Conservation (phyloP, 2,888 invertebrate species). For the Himalopsyche japonica region DNA sequence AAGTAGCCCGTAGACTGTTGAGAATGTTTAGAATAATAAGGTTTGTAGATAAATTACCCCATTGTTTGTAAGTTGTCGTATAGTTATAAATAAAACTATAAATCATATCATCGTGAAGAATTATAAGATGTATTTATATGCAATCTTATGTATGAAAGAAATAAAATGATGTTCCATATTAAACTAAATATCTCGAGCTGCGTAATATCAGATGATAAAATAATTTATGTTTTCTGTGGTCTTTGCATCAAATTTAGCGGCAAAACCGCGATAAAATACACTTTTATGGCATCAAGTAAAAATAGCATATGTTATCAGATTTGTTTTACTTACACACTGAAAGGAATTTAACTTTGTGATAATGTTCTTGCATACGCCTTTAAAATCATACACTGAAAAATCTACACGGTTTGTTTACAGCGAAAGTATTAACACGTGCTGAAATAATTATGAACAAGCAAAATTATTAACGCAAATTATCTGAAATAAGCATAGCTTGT, state of each 20-base stretch:
- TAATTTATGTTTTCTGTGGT: neutral
- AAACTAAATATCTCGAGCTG: neutral
- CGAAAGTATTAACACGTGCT: neutral
- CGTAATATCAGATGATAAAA: neutral
- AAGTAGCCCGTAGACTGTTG: no score
- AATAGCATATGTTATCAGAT: neutral
- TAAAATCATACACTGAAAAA: neutral
- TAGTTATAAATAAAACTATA: no score
- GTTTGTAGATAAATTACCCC: no score
- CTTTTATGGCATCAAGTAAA: neutral
- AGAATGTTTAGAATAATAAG: no score
- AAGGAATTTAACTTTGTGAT: neutral
- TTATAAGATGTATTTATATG: no score
- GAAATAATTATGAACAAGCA: neutral
- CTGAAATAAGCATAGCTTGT: neutral
- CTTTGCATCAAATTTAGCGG: neutral
- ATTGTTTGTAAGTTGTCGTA: no score
- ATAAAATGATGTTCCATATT: neutral
- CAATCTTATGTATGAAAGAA: no score
- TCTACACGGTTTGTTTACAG: neutral
- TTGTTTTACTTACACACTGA: neutral
- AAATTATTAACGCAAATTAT: neutral
- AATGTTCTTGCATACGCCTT: neutral
- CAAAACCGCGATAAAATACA: neutral
- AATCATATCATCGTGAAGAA: no score